Base-by-base conservation (phyloP, 2,113 vertebrate species). In the Macaca nemestrina region DNA sequence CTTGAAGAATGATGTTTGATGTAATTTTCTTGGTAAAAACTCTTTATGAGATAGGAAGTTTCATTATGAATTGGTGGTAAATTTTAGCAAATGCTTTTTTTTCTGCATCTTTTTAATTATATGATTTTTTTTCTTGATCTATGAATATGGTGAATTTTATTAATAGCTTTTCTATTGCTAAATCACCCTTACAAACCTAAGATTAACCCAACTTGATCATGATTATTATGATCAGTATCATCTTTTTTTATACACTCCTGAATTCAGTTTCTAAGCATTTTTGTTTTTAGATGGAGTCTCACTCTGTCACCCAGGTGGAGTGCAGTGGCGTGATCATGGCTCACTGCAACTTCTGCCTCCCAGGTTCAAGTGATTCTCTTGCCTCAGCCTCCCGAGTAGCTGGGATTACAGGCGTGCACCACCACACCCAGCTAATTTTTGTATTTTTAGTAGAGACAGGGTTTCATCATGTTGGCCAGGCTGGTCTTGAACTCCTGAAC, bases 1-100 rank as follows among this genome's bases (percentile, higher is more conserved):
- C 72, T 72, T 94, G 64, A 95, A 96, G 48, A 96, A 83, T 75
- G 59, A 86, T 75, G 50, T 76, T 95, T 84, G 81, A 70, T 92
- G 7, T 68, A 89, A 52, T 78, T 50, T 88, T 92, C 17, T 68
- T 88, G 20, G 35, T 95, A 73, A 85, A 91, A 91, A 48, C 12
- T 32, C 38, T 91, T 87, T 85, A 83, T 86, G 40, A 85, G 73
- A 61, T 87, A 85, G 57, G 90, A 96, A 81, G 40, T 88, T 90
- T 90, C 67, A 32, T 90, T 90, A 72, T 84, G 72, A 90, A 84
- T 76, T 76, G 14, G 30, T 70, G 48, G n/a, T 43, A 4, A 52
- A 50, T 92, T 92, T 90, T 50, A 93, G 76, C 61, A 64, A 84
- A 93, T 82, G 38, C 4, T 32, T 72, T 72, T 82, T 76, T 48